Evolutionary conservation across 2,888 invertebrate species (phyloP), one percentile per base, ranked within the genome.

Genomic region (Halictus quadricinctus): DNA sequence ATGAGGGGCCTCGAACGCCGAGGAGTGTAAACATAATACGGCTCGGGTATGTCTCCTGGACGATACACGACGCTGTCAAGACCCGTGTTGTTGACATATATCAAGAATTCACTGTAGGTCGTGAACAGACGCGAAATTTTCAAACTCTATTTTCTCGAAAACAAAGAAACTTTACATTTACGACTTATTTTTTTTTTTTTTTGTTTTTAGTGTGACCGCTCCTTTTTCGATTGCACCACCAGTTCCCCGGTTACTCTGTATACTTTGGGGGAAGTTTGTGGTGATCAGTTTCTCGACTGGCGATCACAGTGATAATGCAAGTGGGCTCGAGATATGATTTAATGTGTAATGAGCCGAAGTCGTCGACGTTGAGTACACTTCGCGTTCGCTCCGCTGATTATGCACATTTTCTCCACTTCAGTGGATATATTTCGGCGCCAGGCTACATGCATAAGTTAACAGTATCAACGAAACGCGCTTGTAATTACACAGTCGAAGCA

Each of bases 401-500:
- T 64, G 29, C 54, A 50, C 41, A 54, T 54, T 41, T n/a, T 50
- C 46, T 48, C 18, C 46, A 41, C 29, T 46, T 76, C 21, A 64
- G 7, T 8, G 64, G 64, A 64, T 64, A 29, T 64, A 15, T n/a
- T 25, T 50, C 41, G 21, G 25, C 21, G 25, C 25, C 18, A 7
- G 7, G 41, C 13, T 58, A 73, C 46, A 36, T 21, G 70, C 73
- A 82, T 84, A 74, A 78, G 77, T 78, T 76, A 74, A 82, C 50
- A 70, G 77, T 50, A 78, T 74, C 54, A 66, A 74, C 66, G 72
- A 81, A 69, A 70, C 69, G 36, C 60, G 74, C 41, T 50, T 69
- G 58, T 83, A 84, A 84, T 83, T 84, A 78, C 43, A 74, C 74
- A 74, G 54, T 74, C 48, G 74, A 60, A 25, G 74, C 70, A 46